Evolutionary conservation across 2,113 vertebrate genomes (phyloP).

Genomic region (Loxodonta africana): DNA sequence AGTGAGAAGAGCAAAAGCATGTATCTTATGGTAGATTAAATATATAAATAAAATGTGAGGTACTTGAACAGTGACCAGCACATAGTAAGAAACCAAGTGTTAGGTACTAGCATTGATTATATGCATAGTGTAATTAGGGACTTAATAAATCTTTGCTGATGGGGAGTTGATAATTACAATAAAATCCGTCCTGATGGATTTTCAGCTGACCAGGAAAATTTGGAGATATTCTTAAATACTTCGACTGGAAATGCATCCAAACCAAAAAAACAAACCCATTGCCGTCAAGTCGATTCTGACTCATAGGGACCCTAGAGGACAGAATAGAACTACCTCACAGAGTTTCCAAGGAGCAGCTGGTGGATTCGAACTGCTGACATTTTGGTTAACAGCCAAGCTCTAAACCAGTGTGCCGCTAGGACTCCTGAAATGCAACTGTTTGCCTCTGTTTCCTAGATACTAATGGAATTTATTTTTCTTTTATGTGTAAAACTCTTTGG

Average conservation of each 20-base stretch:
- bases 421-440: background rate
- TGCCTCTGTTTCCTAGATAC: background rate
- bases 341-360: too few species aligned
- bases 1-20: background rate
- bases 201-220: background rate
- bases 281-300: too few species aligned
- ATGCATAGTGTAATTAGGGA: background rate
- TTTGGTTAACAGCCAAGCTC: too few species aligned
- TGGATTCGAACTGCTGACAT: too few species aligned
- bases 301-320: too few species aligned
- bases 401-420: too few species aligned
- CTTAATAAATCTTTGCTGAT: slow-evolving; percentile 9
- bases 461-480: background rate
- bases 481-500: background rate
- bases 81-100: background rate
- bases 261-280: too few species aligned
- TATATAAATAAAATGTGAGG: background rate
- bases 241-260: background rate
- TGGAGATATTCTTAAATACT: background rate
- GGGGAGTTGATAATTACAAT: background rate
- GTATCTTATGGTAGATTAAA: background rate
- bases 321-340: too few species aligned
- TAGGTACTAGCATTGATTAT: background rate
- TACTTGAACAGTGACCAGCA: background rate
- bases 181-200: background rate